Percentiles rank a stretch among this genome's conserved stretches.
Conservation (phyloP, 2,888 invertebrate genomes). For the Schrankia costaestrigalis region DNA sequence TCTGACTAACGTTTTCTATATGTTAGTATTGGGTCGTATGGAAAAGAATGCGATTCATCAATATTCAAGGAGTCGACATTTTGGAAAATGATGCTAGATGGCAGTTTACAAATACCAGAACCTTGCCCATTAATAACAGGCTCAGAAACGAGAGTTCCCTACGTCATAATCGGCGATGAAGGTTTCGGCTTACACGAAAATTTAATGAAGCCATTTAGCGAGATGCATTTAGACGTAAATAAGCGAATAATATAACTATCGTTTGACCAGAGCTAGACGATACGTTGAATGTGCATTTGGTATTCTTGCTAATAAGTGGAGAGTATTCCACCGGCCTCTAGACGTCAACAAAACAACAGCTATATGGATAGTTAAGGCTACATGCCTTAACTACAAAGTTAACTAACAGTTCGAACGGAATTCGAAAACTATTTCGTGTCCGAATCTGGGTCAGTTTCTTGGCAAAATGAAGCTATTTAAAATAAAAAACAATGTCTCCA, state of each 20-base stretch:
- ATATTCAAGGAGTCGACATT: constrained; percentile 25
- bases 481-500: too few species aligned
- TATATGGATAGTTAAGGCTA: too few species aligned
- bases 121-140: constrained; percentile 18
- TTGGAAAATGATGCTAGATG: constrained; percentile 27
- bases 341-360: too few species aligned
- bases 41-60: constrained; percentile 29
- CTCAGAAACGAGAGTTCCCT: constrained; percentile 19
- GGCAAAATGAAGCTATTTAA: constrained; percentile 14
- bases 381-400: too few species aligned
- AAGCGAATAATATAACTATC: constrained; percentile 17
- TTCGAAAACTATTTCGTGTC: constrained; percentile 12
- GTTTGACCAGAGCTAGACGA: too few species aligned
- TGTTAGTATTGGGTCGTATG: constrained; percentile 24
- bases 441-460: constrained; percentile 12
- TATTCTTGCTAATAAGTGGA: too few species aligned
- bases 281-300: too few species aligned
- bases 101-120: constrained; percentile 23
- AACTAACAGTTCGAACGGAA: constrained; percentile 13
- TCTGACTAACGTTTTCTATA: constrained; percentile 23
- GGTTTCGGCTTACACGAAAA: constrained; percentile 15
- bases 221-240: constrained; percentile 14
- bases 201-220: constrained; percentile 15
- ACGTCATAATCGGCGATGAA: constrained; percentile 18
- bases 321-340: too few species aligned